Evolutionary conservation across 2,797 vertebrate species (phyloP).

Genomic region (Dicrostonyx torquatus): DNA sequence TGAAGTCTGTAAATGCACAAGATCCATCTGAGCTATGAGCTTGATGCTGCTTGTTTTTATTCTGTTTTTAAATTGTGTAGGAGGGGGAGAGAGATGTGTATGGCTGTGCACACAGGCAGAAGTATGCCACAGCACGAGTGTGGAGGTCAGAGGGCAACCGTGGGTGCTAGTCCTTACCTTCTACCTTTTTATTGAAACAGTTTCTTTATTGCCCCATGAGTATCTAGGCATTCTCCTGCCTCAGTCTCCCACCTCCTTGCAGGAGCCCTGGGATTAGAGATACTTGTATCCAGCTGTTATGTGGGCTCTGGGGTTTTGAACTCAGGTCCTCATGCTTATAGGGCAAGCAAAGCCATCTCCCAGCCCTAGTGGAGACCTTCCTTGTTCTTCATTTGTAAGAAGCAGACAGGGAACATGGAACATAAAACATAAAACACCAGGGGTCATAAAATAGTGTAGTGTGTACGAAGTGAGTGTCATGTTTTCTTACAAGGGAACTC

Average conservation of each 20-base stretch:
- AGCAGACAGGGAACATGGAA: background rate
- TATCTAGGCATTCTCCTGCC: background rate
- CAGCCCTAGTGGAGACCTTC: background rate
- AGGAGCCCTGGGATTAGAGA: background rate
- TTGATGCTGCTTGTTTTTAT: background rate
- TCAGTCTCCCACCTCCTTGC: background rate
- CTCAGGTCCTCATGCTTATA: too few species aligned
- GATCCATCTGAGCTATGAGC: background rate
- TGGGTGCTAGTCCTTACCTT: background rate
- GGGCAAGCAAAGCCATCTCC: background rate
- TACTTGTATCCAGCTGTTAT: background rate
- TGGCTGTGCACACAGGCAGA: background rate
- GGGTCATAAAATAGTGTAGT: background rate
- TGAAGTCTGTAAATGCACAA: conserved; percentile 15
- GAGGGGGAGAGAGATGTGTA: background rate
- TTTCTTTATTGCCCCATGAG: background rate
- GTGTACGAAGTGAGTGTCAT: background rate
- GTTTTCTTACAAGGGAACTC: background rate
- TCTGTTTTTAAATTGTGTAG: background rate
- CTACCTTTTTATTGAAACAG: background rate
- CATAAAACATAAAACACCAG: background rate
- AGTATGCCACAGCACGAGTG: background rate
- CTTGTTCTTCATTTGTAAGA: conserved; percentile 7
- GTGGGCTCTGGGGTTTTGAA: too few species aligned
- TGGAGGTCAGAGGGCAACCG: background rate